Evolutionary conservation across 2,888 invertebrate genomes (phyloP).

Genomic region (Endomychus coccineus): DNA sequence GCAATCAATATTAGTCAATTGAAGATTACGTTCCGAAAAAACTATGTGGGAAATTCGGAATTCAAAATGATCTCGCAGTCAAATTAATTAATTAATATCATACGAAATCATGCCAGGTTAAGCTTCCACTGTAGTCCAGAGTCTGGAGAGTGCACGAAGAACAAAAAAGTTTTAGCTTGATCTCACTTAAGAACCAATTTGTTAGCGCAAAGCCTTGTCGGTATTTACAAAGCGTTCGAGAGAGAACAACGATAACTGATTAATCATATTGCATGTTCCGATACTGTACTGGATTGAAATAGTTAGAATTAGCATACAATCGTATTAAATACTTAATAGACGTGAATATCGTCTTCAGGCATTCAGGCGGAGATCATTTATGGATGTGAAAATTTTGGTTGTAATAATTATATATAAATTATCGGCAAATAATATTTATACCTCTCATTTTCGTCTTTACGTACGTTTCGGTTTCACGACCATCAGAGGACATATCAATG

Average conservation of each 20-base stretch:
- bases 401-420: no score
- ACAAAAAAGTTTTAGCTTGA: no score
- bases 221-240: conserved; percentile 36
- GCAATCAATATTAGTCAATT: background rate
- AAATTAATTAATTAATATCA: conserved; percentile 32
- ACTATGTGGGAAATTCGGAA: conserved; percentile 28
- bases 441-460: no score
- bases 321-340: no score
- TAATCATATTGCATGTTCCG: conserved; percentile 46
- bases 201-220: conserved; percentile 23
- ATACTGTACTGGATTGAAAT: no score
- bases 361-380: no score
- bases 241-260: conserved; percentile 39
- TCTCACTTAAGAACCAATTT: conserved; percentile 25
- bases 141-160: conserved; percentile 15
- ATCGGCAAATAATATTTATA: no score
- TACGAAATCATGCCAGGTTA: conserved; percentile 16
- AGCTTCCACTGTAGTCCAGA: conserved; percentile 17
- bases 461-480: no score
- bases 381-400: no score
- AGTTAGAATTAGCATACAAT: no score
- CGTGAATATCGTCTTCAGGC: no score
- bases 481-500: no score
- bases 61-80: conserved; percentile 27
- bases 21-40: background rate